These are phyloP conservation scores for Drosophila villosipedis DNA, from an alignment of 2,888 invertebrate genomes.

Conservation along the genomic window DNA sequence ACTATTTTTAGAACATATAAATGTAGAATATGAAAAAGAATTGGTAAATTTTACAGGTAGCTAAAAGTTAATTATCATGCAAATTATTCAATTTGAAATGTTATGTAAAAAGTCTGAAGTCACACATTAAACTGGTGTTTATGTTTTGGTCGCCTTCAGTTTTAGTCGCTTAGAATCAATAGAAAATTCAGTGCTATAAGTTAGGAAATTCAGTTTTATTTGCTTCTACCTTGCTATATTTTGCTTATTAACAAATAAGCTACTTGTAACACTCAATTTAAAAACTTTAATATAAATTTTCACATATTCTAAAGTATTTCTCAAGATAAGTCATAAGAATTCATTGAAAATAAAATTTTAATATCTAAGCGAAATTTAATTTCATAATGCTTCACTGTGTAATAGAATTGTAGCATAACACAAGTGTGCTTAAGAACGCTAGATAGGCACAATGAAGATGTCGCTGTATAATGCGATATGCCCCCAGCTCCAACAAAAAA, in stretches of 20 bases:
- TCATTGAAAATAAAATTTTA: neutral
- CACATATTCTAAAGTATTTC: neutral
- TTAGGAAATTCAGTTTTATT: neutral
- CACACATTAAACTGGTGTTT: neutral
- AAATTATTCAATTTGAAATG: neutral
- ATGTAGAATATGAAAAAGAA: neutral
- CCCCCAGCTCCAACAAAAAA: neutral
- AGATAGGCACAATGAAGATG: slow-evolving; percentile 63
- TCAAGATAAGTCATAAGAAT: neutral
- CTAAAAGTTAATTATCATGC: neutral
- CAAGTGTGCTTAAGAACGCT: slow-evolving; percentile 49
- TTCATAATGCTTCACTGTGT: slow-evolving; percentile 18
- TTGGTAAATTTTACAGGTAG: too few species aligned
- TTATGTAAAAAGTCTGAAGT: neutral
- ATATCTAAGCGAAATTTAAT: slow-evolving; percentile 1
- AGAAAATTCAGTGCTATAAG: neutral
- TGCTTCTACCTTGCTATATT: neutral
- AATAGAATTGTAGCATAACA: slow-evolving; percentile 32
- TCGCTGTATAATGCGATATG: slow-evolving; percentile 25
- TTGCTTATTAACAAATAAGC: neutral
- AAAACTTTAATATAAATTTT: neutral
- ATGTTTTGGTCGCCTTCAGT: neutral
- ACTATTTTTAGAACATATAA: neutral
- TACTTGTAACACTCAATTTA: neutral
- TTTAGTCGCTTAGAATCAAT: neutral